A percentile compares a stretch with the other conserved stretches of the same genome.
phyloP scores from a whole-genome alignment of 2,797 vertebrate species.

The Phoeniculus purpureus region DNA sequence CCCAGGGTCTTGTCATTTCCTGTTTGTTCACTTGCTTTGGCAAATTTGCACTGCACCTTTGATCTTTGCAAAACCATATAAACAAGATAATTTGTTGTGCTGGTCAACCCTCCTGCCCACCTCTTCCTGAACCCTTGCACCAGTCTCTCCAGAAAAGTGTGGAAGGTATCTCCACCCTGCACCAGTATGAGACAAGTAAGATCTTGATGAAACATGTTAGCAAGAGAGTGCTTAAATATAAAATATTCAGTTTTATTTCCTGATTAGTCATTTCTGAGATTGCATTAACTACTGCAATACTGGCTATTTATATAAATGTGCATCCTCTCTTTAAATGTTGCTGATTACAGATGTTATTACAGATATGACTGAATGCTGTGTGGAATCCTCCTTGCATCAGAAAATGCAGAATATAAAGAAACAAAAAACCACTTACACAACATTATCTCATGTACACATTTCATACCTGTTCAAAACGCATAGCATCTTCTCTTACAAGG shows the following conservation, averaged over 20 bases:
- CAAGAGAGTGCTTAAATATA: background rate
- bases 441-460: background rate
- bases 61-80: background rate
- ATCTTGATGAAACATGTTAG: background rate
- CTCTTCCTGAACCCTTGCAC: background rate
- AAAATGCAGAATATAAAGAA: background rate
- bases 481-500: constrained; percentile 27
- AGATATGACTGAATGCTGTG: rapidly evolving
- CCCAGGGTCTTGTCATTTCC: background rate
- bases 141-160: background rate
- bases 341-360: background rate
- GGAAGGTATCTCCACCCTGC: background rate
- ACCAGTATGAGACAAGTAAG: background rate
- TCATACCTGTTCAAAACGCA: constrained; percentile 31
- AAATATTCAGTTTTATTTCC: background rate
- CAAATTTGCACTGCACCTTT: background rate
- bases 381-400: background rate
- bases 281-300: background rate
- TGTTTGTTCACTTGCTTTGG: background rate
- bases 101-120: background rate
- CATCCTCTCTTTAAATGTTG: background rate
- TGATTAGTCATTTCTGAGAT: background rate
- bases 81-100: background rate
- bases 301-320: background rate
- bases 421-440: background rate